phyloP scores from a whole-genome alignment of 92 coral and sea anemone genomes.

The Porites rus region DNA sequence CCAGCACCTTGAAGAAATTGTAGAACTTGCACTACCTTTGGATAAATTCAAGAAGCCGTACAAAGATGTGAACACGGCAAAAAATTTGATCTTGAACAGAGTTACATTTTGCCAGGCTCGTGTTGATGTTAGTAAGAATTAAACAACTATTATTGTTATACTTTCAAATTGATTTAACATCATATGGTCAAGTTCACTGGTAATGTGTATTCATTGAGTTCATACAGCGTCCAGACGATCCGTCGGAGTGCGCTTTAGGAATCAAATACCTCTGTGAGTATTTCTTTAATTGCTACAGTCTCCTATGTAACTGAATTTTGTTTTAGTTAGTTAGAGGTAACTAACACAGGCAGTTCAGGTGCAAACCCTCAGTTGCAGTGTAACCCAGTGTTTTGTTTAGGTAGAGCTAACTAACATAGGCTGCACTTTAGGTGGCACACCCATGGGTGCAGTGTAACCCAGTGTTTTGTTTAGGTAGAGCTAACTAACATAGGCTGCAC shows the following conservation, averaged over 20 bases:
- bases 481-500: no score
- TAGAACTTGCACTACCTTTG: constrained; percentile 13
- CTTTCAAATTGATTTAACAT: background rate
- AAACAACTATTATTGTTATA: background rate
- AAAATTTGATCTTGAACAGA: constrained; percentile 42
- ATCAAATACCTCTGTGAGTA: background rate
- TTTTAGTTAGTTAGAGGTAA: no score
- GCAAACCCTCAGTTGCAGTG: no score
- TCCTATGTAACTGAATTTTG: no score
- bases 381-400: no score
- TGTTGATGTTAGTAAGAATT: constrained; percentile 34
- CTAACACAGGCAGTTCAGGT: no score
- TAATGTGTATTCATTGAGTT: background rate
- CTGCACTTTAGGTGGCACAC: no score
- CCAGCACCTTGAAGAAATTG: constrained; percentile 2
- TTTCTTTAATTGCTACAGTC: background rate
- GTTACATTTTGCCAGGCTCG: constrained; percentile 51
- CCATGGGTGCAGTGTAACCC: no score
- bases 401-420: no score
- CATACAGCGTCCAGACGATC: constrained; percentile 41
- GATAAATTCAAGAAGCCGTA: constrained; percentile 36
- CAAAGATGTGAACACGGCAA: constrained; percentile 36
- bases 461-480: no score
- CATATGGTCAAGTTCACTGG: background rate
- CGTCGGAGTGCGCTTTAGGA: constrained; percentile 41